A percentile compares a stretch with the other conserved stretches of the same genome.
phyloP scores from a whole-genome alignment of 2,888 invertebrate genomes.

The Encarsia formosa region DNA sequence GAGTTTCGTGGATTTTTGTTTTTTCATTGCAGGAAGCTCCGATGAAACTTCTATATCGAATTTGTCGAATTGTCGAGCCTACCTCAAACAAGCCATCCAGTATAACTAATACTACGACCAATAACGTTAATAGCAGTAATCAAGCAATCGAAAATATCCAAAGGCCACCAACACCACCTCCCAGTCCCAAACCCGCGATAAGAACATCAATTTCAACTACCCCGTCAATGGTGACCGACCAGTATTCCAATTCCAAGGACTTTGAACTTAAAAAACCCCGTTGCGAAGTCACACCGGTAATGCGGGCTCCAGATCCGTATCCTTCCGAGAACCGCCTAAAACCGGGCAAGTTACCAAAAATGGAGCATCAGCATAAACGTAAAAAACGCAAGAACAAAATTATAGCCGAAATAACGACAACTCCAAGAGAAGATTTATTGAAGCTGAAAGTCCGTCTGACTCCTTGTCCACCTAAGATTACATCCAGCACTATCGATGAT shows the following conservation, averaged over 20 bases:
- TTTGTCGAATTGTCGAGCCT: conserved; percentile 33
- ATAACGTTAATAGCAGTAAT: conserved; percentile 13
- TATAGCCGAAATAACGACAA: conserved; percentile 46
- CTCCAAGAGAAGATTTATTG: conserved; percentile 42
- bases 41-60: conserved; percentile 41
- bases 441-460: conserved; percentile 43
- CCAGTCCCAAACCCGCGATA: conserved; percentile 40
- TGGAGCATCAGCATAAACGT: conserved; percentile 41
- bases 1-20: no score
- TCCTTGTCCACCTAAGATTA: conserved; percentile 42
- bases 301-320: conserved; percentile 38
- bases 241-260: conserved; percentile 28
- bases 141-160: conserved; percentile 42
- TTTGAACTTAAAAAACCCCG: conserved; percentile 42
- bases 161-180: conserved; percentile 44
- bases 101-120: conserved; percentile 19
- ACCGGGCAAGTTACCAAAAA: conserved; percentile 33
- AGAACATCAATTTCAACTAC: conserved; percentile 2
- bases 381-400: conserved; percentile 43
- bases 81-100: conserved; percentile 7
- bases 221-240: conserved; percentile 10
- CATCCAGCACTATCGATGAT: conserved; percentile 26
- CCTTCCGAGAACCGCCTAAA: conserved; percentile 25
- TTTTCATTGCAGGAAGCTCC: conserved; percentile 45
- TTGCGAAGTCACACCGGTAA: conserved; percentile 44